Conservation (phyloP, 2,888 invertebrate species). For the Drosophila buzzatii region DNA sequence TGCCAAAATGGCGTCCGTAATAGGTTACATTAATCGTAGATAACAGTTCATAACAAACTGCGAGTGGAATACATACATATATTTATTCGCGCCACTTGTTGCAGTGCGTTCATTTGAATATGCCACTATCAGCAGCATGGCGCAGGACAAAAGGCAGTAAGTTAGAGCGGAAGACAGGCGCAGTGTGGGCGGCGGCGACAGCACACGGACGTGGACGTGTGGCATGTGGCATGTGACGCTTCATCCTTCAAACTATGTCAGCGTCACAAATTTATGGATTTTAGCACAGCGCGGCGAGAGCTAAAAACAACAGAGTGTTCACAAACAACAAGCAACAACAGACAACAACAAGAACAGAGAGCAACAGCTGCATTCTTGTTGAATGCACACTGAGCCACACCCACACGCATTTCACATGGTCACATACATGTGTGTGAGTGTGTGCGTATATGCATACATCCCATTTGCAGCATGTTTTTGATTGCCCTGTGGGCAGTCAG, state of each 20-base stretch:
- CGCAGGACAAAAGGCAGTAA: slow-evolving; percentile 32
- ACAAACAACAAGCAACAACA: slow-evolving; percentile 19
- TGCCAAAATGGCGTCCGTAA: slow-evolving; percentile 60
- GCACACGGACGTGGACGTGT: slow-evolving; percentile 9
- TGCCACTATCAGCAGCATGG: background rate
- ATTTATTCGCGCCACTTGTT: slow-evolving; percentile 55
- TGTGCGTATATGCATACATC: background rate
- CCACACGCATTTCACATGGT: background rate
- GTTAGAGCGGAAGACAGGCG: slow-evolving; percentile 35
- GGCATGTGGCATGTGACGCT: slow-evolving; percentile 36
- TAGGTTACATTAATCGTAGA: slow-evolving; percentile 42
- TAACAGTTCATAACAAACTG: slow-evolving; percentile 42
- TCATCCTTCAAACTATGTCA: slow-evolving; percentile 65
- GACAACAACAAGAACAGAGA: background rate
- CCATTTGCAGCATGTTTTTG: slow-evolving; percentile 19
- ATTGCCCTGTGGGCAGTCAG: slow-evolving; percentile 5
- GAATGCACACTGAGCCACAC: slow-evolving; percentile 3
- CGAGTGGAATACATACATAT: background rate
- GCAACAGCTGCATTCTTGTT: slow-evolving; percentile 19
- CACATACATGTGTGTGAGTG: background rate
- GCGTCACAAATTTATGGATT: slow-evolving; percentile 63
- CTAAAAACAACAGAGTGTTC: slow-evolving; percentile 19
- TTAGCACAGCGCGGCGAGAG: slow-evolving; percentile 20
- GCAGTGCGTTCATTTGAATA: slow-evolving; percentile 43
- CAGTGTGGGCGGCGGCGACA: slow-evolving; percentile 35